Evolutionary conservation across 2,888 invertebrate genomes (phyloP), one percentile per base, ranked within the genome.

Genomic region (Hirtodrosophila histrioides): DNA sequence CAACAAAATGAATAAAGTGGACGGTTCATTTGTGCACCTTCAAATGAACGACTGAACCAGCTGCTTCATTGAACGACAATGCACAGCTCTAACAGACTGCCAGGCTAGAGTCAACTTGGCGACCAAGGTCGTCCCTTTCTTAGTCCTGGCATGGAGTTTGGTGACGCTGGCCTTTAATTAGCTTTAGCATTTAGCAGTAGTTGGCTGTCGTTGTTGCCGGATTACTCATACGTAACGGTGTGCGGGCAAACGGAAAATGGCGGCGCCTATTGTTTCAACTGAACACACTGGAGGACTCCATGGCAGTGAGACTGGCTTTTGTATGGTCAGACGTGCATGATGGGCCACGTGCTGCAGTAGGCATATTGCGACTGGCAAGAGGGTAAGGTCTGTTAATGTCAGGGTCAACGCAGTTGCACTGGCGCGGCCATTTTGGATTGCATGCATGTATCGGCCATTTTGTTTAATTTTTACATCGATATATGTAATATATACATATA

Each of bases 141-240:
- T 61, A 69, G 74, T 45, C 64, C 66, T 75, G 74, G 71, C 77
- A 66, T 73, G 73, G 60, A 81, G 82, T 83, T 78, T 69, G 62
- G 49, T 53, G 60, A 61, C 70, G 77, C 69, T 81, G 78, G 74
- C 80, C 80, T 81, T 81, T 82, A 82, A 82, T 82, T 82, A 82
- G 84, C 81, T 70, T 75, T 76, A 54, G 57, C 62, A 4, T 41
- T 36, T 31, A 49, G 57, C 57, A 43, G 55, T 67, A 45, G 12
- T 36, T 31, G 37, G 39, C 27, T 56, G 48, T 24, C 12, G 46
- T 33, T 53, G 37, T 11, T 7, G 37, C 48, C 60, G 83, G 78
- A 82, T 82, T 84, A 82, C 84, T 81, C 82, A 82, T 79, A 84
- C 82, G 75, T 66, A 65, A 49, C 69, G 73, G 75, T 62, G 62